A percentile compares a stretch with the other conserved stretches of the same genome.
These are phyloP conservation scores for Vulpes vulpes DNA, from an alignment of 2,113 vertebrate genomes.

Conservation along the genomic window DNA sequence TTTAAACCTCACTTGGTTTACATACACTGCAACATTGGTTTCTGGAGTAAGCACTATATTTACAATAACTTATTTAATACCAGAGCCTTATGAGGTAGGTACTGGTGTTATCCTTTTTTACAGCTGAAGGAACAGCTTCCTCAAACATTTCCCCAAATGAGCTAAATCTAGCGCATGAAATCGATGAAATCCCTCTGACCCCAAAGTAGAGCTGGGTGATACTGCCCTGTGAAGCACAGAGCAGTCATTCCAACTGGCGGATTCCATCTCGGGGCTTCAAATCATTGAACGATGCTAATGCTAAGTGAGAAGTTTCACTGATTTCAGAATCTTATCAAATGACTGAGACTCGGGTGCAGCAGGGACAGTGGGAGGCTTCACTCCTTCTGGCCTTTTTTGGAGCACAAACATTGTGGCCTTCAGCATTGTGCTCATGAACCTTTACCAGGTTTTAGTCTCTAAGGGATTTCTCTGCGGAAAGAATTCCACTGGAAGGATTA, in stretches of 20 bases:
- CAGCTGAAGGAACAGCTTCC: neutral
- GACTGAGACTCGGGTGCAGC: neutral
- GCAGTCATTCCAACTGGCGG: neutral
- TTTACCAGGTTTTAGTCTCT: constrained; percentile 42
- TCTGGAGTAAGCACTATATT: neutral
- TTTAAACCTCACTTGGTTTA: neutral
- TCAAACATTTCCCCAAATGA: constrained; percentile 14
- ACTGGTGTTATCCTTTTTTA: neutral
- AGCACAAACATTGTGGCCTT: neutral
- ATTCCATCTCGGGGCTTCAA: neutral
- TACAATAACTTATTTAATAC: constrained; percentile 24
- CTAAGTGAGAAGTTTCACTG: constrained; percentile 4
- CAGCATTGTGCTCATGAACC: neutral
- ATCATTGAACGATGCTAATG: neutral
- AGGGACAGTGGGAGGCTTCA: neutral
- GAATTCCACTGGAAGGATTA: constrained; percentile 55
- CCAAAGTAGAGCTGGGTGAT: neutral
- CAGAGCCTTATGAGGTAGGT: neutral
- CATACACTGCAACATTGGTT: neutral
- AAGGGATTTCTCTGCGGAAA: neutral
- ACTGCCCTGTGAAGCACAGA: neutral
- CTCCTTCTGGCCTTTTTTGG: neutral
- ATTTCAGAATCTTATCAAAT: constrained; percentile 2
- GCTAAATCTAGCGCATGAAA: neutral
- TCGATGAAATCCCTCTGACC: neutral